Evolutionary conservation across 2,797 vertebrate genomes (phyloP).

Genomic region (Lithobates pipiens): DNA sequence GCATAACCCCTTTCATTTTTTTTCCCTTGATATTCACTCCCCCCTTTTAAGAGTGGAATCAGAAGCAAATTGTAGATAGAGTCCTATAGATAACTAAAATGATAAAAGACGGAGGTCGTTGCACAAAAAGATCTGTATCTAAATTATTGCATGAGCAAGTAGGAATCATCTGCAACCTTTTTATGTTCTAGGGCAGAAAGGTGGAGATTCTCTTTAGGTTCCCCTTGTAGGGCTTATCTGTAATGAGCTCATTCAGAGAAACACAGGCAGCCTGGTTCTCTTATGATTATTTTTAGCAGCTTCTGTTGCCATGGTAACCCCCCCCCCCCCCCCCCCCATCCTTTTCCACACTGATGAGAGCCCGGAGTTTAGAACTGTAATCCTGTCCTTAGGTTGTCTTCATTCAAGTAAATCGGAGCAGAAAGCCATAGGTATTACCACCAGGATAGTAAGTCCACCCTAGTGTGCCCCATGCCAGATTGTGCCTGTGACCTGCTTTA

Average conservation of each 20-base stretch:
- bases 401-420: slow-evolving; percentile 7
- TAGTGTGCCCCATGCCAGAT: background rate
- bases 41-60: no score
- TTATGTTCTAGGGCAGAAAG: background rate
- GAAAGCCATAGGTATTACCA: background rate
- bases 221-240: slow-evolving; percentile 6
- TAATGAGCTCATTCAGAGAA: slow-evolving; percentile 36
- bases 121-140: background rate
- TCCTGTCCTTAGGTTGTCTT: slow-evolving; percentile 44
- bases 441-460: background rate
- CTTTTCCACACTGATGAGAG: slow-evolving; percentile 17
- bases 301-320: slow-evolving; percentile 55
- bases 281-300: slow-evolving; percentile 54
- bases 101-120: background rate
- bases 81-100: background rate
- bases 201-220: background rate
- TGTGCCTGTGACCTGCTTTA: background rate
- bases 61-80: no score
- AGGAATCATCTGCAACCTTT: no score
- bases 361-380: slow-evolving; percentile 18
- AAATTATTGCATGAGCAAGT: background rate
- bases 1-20: no score
- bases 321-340: background rate
- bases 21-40: no score
- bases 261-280: slow-evolving; percentile 31